Base-by-base conservation (phyloP, 2,797 vertebrate genomes). In the Botia almorhae region DNA sequence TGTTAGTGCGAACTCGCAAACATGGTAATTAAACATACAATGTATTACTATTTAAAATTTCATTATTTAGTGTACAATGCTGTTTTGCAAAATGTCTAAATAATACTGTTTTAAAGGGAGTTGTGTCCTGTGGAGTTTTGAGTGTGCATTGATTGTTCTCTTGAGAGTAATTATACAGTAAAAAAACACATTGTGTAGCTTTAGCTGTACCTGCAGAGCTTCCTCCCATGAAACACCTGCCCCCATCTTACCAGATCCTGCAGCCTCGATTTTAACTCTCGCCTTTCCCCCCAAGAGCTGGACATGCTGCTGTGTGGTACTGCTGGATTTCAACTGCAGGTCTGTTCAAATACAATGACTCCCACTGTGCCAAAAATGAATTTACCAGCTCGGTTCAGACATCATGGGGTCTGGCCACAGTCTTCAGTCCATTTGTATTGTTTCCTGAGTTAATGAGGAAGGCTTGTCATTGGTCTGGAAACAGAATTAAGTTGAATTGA, bases 381-480 rank as follows among this genome's bases (percentile, higher is more conserved):
- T 81, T 86, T 79, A 84, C 75, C 77, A 79, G 56, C 68, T 77
- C 16, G 33, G 74, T 77, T 78, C 74, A 82, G 83, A 84, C 75
- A 78, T 72, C 78, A 82, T 64, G 55, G 55, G 69, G 81, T 75
- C 78, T 76, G 29, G 50, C 64, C 73, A 82, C 77, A 86, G 76
- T 83, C 74, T 81, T 67, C 43, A 67, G 70, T 85, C 84, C 81
- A 87, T 82, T 88, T 80, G 72, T 58, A 78, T 76, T 75, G 81
- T 86, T 88, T 82, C 85, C 71, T 74, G 88, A 83, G 80, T 88
- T 88, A 85, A 88, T 83, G 70, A 82, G 67, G 21, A 58, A 60
- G 69, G 77, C 74, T 84, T 81, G 74, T 82, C 81, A 71, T 82
- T 23, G 10, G 43, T 71, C 29, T 80, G 74, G 71, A 82, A 80